Conservation (phyloP, 2,113 vertebrate genomes). For the Coregonus clupeaformis region DNA sequence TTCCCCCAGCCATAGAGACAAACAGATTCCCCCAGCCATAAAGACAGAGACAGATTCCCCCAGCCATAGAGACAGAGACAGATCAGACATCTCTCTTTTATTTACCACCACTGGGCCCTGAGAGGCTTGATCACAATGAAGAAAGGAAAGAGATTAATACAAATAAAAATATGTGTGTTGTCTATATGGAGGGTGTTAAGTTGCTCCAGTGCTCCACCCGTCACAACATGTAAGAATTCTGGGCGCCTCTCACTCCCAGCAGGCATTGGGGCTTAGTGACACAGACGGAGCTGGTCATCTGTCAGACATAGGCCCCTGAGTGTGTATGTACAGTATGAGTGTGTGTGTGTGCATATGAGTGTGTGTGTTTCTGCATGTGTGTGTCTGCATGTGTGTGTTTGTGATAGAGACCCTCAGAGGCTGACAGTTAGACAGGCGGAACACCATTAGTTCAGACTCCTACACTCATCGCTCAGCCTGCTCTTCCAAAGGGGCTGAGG, state of each 20-base stretch:
- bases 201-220: slow-evolving; percentile 16
- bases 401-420: slow-evolving; percentile 15
- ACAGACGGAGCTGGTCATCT: slow-evolving; percentile 56
- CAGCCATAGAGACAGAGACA: background rate
- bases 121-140: background rate
- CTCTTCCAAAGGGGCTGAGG: slow-evolving; percentile 56
- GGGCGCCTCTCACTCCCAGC: slow-evolving; percentile 51
- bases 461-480: slow-evolving; percentile 47
- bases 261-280: slow-evolving; percentile 39
- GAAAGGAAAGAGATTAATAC: background rate
- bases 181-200: background rate
- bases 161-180: background rate
- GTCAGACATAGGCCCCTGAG: slow-evolving; percentile 24
- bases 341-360: slow-evolving; percentile 16
- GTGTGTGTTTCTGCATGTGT: background rate
- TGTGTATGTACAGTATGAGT: background rate
- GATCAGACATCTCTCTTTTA: background rate
- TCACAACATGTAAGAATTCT: slow-evolving; percentile 59
- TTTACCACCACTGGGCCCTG: background rate
- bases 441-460: slow-evolving; percentile 31
- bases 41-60: too few relatives aligned
- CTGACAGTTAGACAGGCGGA: slow-evolving; percentile 43
- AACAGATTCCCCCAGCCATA: too few relatives aligned
- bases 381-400: slow-evolving; percentile 3
- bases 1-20: too few relatives aligned